Conservation (phyloP, 2,113 vertebrate species). For the Mystacornis crossleyi region DNA sequence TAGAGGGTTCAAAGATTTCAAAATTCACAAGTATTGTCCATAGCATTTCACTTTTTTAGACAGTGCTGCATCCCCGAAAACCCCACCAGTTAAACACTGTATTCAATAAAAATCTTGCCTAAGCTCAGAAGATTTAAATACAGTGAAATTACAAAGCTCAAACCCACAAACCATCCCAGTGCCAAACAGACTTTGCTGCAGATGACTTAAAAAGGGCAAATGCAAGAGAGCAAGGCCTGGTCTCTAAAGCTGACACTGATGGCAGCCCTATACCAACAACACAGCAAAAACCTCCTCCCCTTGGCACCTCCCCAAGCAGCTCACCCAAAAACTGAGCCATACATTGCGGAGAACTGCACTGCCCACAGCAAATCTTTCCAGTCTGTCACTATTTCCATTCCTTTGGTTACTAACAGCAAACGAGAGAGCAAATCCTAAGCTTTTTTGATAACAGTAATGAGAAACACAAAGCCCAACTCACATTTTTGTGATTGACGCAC, state of each 20-base stretch:
- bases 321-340: not conserved
- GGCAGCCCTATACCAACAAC: not conserved
- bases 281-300: not conserved
- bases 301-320: not conserved
- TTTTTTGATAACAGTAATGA: not conserved
- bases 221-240: not conserved
- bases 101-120: not conserved
- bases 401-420: not conserved
- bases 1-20: not conserved
- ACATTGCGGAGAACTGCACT: not conserved
- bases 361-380: not conserved
- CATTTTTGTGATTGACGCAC: slow-evolving; percentile 99
- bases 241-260: not conserved
- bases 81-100: not conserved
- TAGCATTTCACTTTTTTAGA: not conserved
- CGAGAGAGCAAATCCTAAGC: not conserved
- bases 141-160: not conserved
- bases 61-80: not conserved
- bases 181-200: not conserved
- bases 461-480: slow-evolving; percentile 69
- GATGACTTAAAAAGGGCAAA: not conserved
- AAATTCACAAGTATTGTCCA: not conserved
- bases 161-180: not conserved
- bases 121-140: not conserved
- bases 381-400: not conserved